These are phyloP conservation scores for Dendronephthya gigantea DNA, from an alignment of 64 coral and sea anemone genomes.

Conservation along the genomic window DNA sequence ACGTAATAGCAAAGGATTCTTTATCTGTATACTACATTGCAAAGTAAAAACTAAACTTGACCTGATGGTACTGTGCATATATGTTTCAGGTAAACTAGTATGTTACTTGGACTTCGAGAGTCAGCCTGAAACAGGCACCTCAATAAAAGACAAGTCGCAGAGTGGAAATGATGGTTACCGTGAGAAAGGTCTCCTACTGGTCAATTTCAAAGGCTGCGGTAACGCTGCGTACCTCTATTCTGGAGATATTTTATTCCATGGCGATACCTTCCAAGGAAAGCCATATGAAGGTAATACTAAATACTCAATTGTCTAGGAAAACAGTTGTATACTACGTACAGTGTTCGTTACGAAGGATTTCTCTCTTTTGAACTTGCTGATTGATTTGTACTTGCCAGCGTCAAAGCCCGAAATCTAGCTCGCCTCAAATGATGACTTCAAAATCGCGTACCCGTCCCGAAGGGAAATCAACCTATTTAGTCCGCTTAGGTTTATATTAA, in stretches of 20 bases:
- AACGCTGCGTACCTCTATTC: constrained; percentile 88
- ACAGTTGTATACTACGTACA: no score
- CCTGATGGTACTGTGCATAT: not conserved
- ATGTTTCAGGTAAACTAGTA: constrained; percentile 61
- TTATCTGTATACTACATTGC: no score
- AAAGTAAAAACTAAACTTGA: no score
- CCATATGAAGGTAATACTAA: not conserved
- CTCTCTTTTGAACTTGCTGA: no score
- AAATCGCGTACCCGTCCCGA: no score
- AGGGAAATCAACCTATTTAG: no score
- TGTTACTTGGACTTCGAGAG: constrained; percentile 58
- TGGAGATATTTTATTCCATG: constrained; percentile 96
- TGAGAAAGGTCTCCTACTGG: constrained; percentile 60
- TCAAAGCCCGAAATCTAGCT: no score
- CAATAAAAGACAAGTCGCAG: constrained; percentile 53
- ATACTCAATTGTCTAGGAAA: not conserved
- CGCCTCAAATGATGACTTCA: no score
- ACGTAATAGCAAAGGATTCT: no score
- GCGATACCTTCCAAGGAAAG: constrained; percentile 81
- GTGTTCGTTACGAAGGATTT: no score
- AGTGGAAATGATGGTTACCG: constrained; percentile 72
- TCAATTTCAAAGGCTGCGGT: constrained; percentile 79
- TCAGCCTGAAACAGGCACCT: constrained; percentile 31
- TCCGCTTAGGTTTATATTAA: no score
- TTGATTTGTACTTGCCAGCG: no score